Percentiles rank a stretch among this genome's conserved stretches.
phyloP scores from a whole-genome alignment of 2,797 vertebrate species.

The Crocidura indochinensis region DNA sequence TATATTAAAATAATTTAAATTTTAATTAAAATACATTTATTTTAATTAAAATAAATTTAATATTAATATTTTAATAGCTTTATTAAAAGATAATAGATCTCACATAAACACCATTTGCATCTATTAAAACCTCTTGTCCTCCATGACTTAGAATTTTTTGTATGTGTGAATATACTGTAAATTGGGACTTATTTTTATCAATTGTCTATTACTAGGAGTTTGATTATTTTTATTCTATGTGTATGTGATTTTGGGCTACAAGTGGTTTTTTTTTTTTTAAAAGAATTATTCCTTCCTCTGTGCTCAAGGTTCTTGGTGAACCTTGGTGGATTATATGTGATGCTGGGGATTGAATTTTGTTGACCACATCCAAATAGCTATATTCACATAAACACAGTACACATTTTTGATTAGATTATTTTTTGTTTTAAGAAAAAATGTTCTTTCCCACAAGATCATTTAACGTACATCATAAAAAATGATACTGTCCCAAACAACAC shows the following conservation, averaged over 20 bases:
- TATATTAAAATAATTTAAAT: not conserved
- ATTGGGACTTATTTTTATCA: not conserved
- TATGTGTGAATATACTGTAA: not conserved
- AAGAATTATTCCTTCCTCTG: too few species aligned
- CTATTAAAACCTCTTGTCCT: not conserved
- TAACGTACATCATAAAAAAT: constrained; percentile 2
- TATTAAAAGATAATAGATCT: not conserved
- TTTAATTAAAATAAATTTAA: not conserved
- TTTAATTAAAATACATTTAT: not conserved
- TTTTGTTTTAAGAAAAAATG: constrained; percentile 44
- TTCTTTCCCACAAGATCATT: constrained; percentile 18
- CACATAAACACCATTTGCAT: not conserved
- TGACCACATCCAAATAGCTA: not conserved
- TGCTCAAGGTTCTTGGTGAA: too few species aligned
- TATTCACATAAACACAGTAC: not conserved
- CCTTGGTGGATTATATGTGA: too few species aligned
- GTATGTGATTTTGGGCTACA: too few species aligned
- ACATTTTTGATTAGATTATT: not conserved
- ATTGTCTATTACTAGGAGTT: not conserved
- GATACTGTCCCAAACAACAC: not conserved
- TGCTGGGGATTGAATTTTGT: too few species aligned
- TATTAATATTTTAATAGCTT: not conserved
- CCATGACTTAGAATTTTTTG: not conserved
- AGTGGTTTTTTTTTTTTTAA: too few species aligned
- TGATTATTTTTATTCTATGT: too few species aligned